phyloP scores from a whole-genome alignment of 2,797 vertebrate species.

The Manis javanica region DNA sequence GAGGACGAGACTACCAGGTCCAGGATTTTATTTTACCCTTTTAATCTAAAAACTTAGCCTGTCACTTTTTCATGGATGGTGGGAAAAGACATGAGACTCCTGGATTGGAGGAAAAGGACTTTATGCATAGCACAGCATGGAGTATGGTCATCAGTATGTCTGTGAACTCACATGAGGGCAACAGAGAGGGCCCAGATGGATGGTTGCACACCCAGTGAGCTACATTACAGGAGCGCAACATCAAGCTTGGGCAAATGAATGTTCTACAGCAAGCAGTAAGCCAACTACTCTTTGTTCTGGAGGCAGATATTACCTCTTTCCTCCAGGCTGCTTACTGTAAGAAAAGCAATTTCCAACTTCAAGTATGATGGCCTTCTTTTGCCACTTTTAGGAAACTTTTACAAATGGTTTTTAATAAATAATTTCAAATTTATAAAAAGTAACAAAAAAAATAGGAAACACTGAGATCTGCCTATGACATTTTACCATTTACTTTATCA shows the following conservation, averaged over 20 bases:
- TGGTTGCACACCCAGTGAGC: neutral
- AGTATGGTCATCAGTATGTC: neutral
- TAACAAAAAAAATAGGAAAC: neutral
- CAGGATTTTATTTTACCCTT: neutral
- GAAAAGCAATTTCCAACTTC: neutral
- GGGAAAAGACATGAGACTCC: neutral
- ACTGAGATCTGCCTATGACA: neutral
- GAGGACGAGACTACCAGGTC: neutral
- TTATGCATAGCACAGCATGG: neutral
- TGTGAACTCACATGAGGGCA: neutral
- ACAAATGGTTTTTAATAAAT: neutral
- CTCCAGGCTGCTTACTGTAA: neutral
- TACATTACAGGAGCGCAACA: neutral
- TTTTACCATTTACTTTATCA: neutral
- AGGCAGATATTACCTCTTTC: neutral
- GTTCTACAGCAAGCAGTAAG: neutral
- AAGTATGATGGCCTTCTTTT: neutral
- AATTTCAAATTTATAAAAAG: neutral
- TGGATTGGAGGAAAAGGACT: neutral
- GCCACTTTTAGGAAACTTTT: neutral
- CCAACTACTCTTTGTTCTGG: neutral
- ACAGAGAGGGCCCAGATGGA: neutral
- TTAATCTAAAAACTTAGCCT: neutral
- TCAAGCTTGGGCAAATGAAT: rapidly evolving
- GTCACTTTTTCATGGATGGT: neutral